Base-by-base conservation (phyloP, 92 coral and sea anemone species). In the Bergia sp. region DNA sequence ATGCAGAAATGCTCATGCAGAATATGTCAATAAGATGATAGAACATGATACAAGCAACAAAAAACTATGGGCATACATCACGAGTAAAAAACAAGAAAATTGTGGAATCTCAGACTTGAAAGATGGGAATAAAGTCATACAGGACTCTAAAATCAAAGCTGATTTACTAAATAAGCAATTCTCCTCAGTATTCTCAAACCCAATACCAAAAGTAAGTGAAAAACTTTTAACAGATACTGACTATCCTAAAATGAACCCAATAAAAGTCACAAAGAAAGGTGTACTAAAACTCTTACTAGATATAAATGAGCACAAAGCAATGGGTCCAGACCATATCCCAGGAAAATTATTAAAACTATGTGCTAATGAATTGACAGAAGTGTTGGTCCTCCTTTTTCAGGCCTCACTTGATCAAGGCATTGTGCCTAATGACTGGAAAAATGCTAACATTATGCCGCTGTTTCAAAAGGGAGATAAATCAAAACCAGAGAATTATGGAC, bases 191-290 rank as follows among this genome's bases (percentile, higher is more conserved):
- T 77, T 77, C 81, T 77, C 81, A 77, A 77, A 77, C 81, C 81
- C 81, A 77, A 77, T 77, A 77, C 81, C 81, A 77, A 77, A 77
- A 77, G 81, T 77, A 77, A 77, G 81, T 77, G 81, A 77, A 77
- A 41, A 77, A 77, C 81, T 44, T 77, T 77, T 77, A 77, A 77
- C 81, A 77, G 57, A 77, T 77, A 77, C 61, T 77, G 81, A 77
- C 81, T 77, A 3, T 44, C 81, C 81, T 77, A 77, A 77, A 77
- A 77, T 77, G 81, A 41, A 41, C 58, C 81, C 81, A 77, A 77
- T 77, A 77, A 42, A 77, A 77, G 81, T 77, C 81, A 77, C 81
- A 77, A 77, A 77, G 81, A 77, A 77, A 77, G 81, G 81, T 77
- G 81, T 77, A 77, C 81, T 77, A 3, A 77, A 77, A 77, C 81